Evolutionary conservation across 1,140 invertebrate species (phyloP).

Genomic region (Anoplophora glabripennis): DNA sequence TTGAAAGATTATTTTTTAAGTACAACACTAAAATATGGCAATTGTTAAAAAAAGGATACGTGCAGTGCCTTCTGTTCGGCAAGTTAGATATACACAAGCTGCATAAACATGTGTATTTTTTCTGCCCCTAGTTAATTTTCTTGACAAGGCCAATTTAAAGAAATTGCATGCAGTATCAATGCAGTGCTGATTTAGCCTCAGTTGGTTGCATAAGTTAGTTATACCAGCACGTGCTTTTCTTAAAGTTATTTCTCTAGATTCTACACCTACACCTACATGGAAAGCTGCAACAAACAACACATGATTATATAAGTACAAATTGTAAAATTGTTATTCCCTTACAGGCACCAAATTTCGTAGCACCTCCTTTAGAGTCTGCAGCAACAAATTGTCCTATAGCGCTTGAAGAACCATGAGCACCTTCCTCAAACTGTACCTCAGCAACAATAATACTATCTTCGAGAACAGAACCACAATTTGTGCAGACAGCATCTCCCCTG

Average conservation of each 20-base stretch:
- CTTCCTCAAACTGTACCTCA: conserved; percentile 94
- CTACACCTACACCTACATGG: conserved; percentile 75
- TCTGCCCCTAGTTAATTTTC: conserved; percentile 86
- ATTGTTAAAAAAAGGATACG: conserved; percentile 71
- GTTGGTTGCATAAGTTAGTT: conserved; percentile 71
- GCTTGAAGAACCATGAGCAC: conserved; percentile 79
- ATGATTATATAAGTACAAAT: background rate
- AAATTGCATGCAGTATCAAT: conserved; percentile 93
- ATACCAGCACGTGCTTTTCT: conserved; percentile 84
- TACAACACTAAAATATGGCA: background rate
- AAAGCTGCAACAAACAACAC: conserved; percentile 56
- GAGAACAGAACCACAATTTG: conserved; percentile 90
- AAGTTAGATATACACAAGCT: conserved; percentile 97
- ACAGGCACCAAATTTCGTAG: conserved; percentile 71
- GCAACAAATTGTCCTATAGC: conserved; percentile 92
- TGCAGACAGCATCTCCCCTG: conserved; percentile 94
- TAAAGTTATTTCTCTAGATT: conserved; percentile 87
- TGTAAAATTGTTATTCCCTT: conserved; percentile 29
- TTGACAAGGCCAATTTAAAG: conserved; percentile 92
- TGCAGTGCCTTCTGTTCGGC: conserved; percentile 87
- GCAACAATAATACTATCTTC: conserved; percentile 96
- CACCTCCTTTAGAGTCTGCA: conserved; percentile 79
- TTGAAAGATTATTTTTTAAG: background rate
- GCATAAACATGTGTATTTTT: conserved; percentile 91
- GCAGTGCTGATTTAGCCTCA: conserved; percentile 84